phyloP scores from a whole-genome alignment of 2,113 vertebrate genomes.

The Tonatia bakeri region DNA sequence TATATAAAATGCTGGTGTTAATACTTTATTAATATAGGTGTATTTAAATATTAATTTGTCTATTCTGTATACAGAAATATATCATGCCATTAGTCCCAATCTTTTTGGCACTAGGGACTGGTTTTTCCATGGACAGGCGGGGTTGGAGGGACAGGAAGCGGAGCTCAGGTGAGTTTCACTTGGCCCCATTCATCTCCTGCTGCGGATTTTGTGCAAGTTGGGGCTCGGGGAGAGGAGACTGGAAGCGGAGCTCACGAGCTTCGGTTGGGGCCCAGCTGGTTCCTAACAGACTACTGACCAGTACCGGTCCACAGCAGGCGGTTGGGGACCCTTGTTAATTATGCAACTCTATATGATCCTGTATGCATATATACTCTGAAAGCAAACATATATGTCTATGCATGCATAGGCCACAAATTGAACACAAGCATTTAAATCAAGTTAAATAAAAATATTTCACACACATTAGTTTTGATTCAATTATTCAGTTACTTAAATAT shows the following conservation, averaged over 20 bases:
- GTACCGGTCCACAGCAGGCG: too few species aligned
- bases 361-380: not conserved
- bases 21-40: not conserved
- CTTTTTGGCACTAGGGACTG: too few species aligned
- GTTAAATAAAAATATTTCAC: slow-evolving; percentile 51
- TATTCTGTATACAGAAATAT: not conserved
- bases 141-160: too few species aligned
- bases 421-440: slow-evolving; percentile 32
- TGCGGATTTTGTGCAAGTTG: too few species aligned
- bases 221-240: too few species aligned
- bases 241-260: too few species aligned
- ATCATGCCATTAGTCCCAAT: not conserved
- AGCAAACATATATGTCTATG: not conserved
- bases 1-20: not conserved
- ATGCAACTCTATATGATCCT: not conserved
- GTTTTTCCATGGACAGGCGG: too few species aligned
- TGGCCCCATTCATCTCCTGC: too few species aligned
- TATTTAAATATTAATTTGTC: not conserved
- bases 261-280: too few species aligned
- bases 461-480: slow-evolving; percentile 27
- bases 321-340: too few species aligned
- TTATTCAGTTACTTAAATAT: slow-evolving; percentile 71
- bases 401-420: not conserved
- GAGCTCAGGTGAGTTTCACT: too few species aligned
- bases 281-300: too few species aligned